Evolutionary conservation across 2,113 vertebrate genomes (phyloP).

Genomic region (Tachuris rubrigastra): DNA sequence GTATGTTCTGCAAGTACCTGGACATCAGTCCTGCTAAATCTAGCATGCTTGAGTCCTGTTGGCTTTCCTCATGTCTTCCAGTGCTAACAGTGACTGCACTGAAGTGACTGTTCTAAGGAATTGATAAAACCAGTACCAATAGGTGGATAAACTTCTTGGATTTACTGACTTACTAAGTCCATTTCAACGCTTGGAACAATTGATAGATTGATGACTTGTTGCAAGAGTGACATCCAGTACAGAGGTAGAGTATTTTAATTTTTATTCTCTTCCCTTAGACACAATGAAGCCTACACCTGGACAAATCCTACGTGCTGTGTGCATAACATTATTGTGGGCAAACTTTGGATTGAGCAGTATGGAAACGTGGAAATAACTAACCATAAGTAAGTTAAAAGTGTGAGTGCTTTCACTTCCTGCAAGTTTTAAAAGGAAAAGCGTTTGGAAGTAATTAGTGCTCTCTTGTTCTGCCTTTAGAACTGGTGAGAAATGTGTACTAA

Average conservation of each 20-base stretch:
- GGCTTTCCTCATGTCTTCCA: neutral
- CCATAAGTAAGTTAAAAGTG: constrained; percentile 84
- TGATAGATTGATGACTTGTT: neutral
- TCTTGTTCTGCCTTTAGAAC: constrained; percentile 79
- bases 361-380: constrained; percentile 96
- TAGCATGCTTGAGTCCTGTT: neutral
- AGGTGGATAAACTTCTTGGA: neutral
- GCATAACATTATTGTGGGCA: constrained; percentile 96
- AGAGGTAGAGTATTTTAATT: neutral
- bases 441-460: neutral
- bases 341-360: constrained; percentile 99
- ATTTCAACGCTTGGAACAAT: neutral
- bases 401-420: neutral
- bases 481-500: constrained; percentile 91
- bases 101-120: neutral
- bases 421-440: neutral
- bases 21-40: neutral
- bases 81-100: neutral
- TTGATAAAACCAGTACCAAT: neutral
- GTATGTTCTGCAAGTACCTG: neutral
- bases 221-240: neutral
- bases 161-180: neutral
- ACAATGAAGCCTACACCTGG: constrained; percentile 96
- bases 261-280: constrained; percentile 68
- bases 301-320: constrained; percentile 97